Conservation (phyloP, 2,113 vertebrate species). For the Sardina pilchardus region DNA sequence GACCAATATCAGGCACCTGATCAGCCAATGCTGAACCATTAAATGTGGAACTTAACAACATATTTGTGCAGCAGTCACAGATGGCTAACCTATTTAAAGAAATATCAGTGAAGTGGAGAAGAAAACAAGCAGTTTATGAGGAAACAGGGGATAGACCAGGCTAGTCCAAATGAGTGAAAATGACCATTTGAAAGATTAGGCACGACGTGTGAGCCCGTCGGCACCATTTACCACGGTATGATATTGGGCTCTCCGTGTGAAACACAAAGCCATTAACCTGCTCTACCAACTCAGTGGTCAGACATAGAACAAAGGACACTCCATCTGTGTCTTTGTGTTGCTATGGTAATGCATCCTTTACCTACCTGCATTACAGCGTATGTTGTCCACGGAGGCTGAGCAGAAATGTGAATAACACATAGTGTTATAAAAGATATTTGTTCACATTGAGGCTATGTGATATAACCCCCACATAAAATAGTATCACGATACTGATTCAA, state of each 20-base stretch:
- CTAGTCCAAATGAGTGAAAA: neutral
- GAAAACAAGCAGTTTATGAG: neutral
- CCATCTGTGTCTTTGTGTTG: slow-evolving; percentile 15
- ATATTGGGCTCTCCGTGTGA: neutral
- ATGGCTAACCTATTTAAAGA: neutral
- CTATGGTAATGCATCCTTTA: slow-evolving; percentile 7
- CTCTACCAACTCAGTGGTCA: neutral
- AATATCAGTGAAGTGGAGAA: neutral
- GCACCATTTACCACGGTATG: neutral
- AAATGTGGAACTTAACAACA: neutral
- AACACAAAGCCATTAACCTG: neutral
- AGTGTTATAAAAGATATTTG: neutral
- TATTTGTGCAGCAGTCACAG: neutral
- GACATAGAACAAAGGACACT: neutral
- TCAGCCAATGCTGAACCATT: neutral
- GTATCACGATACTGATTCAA: neutral
- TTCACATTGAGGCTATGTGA: neutral
- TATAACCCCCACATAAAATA: neutral
- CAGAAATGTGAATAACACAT: neutral
- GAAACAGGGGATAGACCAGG: neutral
- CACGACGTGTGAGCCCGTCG: neutral
- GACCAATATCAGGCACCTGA: neutral
- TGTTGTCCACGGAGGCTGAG: neutral
- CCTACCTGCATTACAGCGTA: neutral
- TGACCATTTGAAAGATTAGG: neutral